Base-by-base conservation (phyloP, 2,888 invertebrate genomes). In the Reticulitermes lucifugus region DNA sequence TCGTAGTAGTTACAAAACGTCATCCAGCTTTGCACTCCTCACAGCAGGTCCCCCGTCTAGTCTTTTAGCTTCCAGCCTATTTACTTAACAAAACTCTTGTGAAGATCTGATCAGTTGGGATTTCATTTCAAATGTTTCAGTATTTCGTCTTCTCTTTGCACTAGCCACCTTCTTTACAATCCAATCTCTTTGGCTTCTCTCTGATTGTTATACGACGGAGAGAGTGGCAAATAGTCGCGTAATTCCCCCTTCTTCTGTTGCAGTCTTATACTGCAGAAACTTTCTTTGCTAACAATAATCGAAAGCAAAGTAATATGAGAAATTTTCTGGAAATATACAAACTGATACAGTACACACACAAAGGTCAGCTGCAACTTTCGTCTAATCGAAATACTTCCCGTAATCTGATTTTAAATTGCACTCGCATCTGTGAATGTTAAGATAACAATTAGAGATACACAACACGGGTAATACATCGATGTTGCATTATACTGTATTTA, bases 161-260 rank as follows among this genome's bases (percentile, higher is more conserved):
- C 25, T 25, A 65, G 65, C n/a, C n/a, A 7, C 65, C 65, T n/a
- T 2, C 65, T 65, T 65, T 65, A 25, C 65, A 65, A 25, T 65
- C 65, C 65, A 65, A 65, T 65, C 65, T 65, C 65, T 65, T 65
- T 65, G 65, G 25, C 65, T 65, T 65, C 65, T 25, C 65, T n/a
- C 14, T 9, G 65, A 65, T 65, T 65, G 65, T 65, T 65, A 65
- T 65, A 65, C 14, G 65, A 65, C 60, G 12, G 25, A 65, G 65
- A 65, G 65, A 25, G 65, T n/a, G 65, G 65, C 25, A 65, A 65
- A 65, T n/a, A 65, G 65, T n/a, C 25, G n/a, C 65, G 65, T 65
- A 65, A 65, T 65, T 65, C 65, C 65, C n/a, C 65, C 25, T 14
- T n/a, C 65, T 65, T 65, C 25, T 65, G 25, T n/a, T 65, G 25